phyloP scores from a whole-genome alignment of 2,888 invertebrate species.

The Polia nebulosa region DNA sequence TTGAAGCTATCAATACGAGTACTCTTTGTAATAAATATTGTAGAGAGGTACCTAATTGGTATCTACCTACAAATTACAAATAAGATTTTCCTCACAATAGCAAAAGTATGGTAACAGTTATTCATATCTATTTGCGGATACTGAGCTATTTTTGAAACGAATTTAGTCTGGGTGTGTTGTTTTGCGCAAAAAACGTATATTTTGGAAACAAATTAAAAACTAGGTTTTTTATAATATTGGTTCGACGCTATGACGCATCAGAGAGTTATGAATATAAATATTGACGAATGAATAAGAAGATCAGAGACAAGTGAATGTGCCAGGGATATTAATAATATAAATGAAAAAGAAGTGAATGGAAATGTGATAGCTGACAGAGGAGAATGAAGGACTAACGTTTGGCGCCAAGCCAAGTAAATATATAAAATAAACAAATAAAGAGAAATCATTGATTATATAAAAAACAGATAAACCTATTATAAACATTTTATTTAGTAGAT shows the following conservation, averaged over 20 bases:
- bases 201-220: no score
- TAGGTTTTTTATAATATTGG: background rate
- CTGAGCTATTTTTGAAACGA: background rate
- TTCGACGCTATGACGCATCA: no score
- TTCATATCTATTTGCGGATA: background rate
- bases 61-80: background rate
- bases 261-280: background rate
- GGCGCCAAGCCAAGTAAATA: conserved; percentile 14
- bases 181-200: background rate
- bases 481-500: background rate
- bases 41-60: no score
- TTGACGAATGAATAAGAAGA: background rate
- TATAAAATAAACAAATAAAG: background rate
- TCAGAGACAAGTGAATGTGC: background rate
- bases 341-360: conserved; percentile 1
- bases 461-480: no score
- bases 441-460: background rate
- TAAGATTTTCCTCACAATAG: conserved; percentile 3
- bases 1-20: background rate
- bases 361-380: background rate
- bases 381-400: background rate
- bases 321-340: background rate
- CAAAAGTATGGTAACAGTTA: background rate
- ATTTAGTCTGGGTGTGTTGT: background rate
- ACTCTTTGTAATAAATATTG: background rate